A percentile compares a stretch with the other conserved stretches of the same genome.
These are phyloP conservation scores for Cynopterus sphinx DNA, from an alignment of 2,797 vertebrate species.

Conservation along the genomic window DNA sequence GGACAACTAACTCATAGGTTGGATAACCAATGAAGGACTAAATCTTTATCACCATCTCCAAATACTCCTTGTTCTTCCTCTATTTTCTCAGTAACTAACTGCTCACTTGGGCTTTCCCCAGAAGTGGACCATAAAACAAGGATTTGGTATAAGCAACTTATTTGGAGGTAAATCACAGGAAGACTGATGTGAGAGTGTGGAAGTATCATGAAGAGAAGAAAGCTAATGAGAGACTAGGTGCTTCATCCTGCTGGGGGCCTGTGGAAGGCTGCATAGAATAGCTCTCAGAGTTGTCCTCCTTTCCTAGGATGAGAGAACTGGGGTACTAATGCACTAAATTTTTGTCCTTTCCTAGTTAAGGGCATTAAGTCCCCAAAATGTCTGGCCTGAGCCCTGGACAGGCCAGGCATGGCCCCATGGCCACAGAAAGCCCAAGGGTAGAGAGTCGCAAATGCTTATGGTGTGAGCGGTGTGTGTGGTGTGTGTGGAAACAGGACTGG, in stretches of 20 bases:
- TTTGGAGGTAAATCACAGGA: neutral
- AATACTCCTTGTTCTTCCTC: neutral
- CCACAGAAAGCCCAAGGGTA: conserved; percentile 17
- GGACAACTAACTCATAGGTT: neutral
- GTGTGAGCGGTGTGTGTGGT: conserved; percentile 64
- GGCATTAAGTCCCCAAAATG: neutral
- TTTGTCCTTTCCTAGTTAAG: neutral
- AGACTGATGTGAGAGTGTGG: neutral
- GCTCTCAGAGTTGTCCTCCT: neutral
- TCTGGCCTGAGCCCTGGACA: neutral
- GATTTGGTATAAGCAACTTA: neutral
- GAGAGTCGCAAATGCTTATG: conserved; percentile 61
- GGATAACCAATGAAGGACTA: neutral
- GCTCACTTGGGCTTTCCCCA: neutral
- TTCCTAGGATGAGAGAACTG: neutral
- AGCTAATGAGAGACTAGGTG: rapidly evolving
- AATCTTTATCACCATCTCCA: neutral
- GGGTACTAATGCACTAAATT: neutral
- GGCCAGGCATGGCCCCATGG: neutral
- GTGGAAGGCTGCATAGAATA: neutral
- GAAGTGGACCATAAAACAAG: neutral
- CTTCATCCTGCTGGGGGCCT: neutral
- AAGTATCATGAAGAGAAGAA: neutral
- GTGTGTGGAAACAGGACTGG: neutral
- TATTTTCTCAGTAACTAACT: neutral